These are phyloP conservation scores for Tineola bisselliella DNA, from an alignment of 2,888 invertebrate species.

Conservation along the genomic window DNA sequence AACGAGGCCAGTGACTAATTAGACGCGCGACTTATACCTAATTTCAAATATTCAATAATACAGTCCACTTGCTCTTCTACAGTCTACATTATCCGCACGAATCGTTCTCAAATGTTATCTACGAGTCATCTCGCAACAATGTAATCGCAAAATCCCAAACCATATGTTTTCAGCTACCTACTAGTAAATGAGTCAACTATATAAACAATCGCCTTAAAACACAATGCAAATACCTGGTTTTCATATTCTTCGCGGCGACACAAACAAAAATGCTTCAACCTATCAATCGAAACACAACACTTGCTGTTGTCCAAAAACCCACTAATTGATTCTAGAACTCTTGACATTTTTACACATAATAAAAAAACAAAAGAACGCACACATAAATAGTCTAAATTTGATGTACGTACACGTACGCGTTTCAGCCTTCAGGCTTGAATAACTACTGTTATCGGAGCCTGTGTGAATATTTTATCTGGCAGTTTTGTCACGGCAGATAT, in stretches of 20 bases:
- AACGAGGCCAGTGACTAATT: too few relatives aligned
- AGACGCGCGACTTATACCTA: too few relatives aligned
- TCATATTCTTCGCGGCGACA: slow-evolving; percentile 46
- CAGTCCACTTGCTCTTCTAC: too few relatives aligned
- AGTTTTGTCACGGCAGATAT: slow-evolving; percentile 61
- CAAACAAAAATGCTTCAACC: slow-evolving; percentile 53
- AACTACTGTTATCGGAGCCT: slow-evolving; percentile 57
- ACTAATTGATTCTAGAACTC: slow-evolving; percentile 46
- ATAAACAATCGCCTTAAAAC: too few relatives aligned
- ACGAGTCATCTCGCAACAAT: too few relatives aligned
- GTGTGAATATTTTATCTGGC: slow-evolving; percentile 37
- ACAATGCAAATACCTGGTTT: slow-evolving; percentile 35
- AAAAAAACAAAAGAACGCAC: slow-evolving; percentile 13
- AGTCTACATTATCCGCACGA: too few relatives aligned
- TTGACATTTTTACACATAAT: slow-evolving; percentile 33
- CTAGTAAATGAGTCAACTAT: too few relatives aligned
- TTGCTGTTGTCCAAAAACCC: slow-evolving; percentile 49
- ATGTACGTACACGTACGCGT: slow-evolving; percentile 23
- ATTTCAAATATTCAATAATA: too few relatives aligned
- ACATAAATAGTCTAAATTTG: not conserved
- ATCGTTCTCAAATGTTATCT: too few relatives aligned
- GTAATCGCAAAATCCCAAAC: too few relatives aligned
- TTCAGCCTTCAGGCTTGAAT: slow-evolving; percentile 39
- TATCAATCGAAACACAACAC: slow-evolving; percentile 50
- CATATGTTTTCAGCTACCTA: too few relatives aligned